Evolutionary conservation across 1,140 invertebrate genomes (phyloP), one percentile per base, ranked within the genome.

Genomic region (Euwallacea similis): DNA sequence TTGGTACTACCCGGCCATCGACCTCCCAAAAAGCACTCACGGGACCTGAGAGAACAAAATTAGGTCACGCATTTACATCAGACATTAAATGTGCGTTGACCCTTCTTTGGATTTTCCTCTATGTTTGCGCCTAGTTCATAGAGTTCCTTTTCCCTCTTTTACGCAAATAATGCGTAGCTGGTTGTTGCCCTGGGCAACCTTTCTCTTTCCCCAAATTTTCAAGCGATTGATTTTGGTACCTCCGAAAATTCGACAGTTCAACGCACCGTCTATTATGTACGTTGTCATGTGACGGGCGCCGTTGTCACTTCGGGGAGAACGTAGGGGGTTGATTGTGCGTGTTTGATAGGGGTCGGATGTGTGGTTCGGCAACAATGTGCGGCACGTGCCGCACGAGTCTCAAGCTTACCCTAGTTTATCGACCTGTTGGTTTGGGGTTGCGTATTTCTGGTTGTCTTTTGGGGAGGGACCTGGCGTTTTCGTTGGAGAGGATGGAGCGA

Each of bases 381-480:
- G 13, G 61, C 61, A 63, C 61, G 61, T 63, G 61, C 61, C 61
- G 42, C 61, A 63, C 61, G 44, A 21, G 61, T 7, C 42, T 42
- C 11, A 44, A 46, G 42, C 61, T 63, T 63, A 63, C 61, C 61
- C 61, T 63, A 63, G 61, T 63, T 63, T 63, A 63, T 63, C 61
- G 61, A 63, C 61, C 61, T 63, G 61, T 63, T 63, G 61, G 61
- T 44, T 63, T 63, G 42, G 7, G 16, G 61, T 41, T 46, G 61
- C 42, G 42, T 63, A n/a, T 63, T 63, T 47, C 61, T 15, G 11
- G 61, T 63, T 63, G 61, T 63, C 61, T 63, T 47, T 63, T 10
- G 7, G 61, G 4, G 21, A 33, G 21, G 21, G 21, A 33, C 21
- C 1, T 33, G 21, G 4, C 1, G 21, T 33, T 33, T 33, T 33